Evolutionary conservation across 2,888 invertebrate species (phyloP).

Genomic region (Odontocerum albicorne): DNA sequence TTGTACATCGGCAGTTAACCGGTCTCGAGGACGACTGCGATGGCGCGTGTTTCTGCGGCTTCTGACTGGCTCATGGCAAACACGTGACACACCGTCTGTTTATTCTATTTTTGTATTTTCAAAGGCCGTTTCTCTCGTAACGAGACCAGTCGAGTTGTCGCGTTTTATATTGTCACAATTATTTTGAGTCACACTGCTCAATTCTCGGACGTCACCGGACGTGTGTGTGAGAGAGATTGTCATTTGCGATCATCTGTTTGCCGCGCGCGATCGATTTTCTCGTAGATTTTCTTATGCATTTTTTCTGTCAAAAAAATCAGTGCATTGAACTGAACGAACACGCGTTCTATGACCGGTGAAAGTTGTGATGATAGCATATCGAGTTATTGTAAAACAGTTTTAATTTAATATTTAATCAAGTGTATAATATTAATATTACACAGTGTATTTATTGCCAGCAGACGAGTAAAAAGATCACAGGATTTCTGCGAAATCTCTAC

Average conservation of each 20-base stretch:
- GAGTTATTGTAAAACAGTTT: slow-evolving; percentile 1
- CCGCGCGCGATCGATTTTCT: slow-evolving; percentile 18
- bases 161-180: not conserved
- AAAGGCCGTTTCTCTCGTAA: slow-evolving; percentile 18
- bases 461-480: no score
- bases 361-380: no score
- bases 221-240: slow-evolving; percentile 6
- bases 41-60: slow-evolving; percentile 11
- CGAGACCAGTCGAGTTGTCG: slow-evolving; percentile 6
- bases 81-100: slow-evolving; percentile 20
- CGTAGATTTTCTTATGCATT: slow-evolving; percentile 9
- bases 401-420: slow-evolving; percentile 3
- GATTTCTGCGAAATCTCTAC: no score
- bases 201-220: not conserved
- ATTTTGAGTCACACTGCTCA: not conserved
- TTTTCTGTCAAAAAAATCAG: slow-evolving; percentile 1
- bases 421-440: no score
- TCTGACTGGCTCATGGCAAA: slow-evolving; percentile 15
- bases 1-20: slow-evolving; percentile 1
- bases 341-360: slow-evolving; percentile 2
- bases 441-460: no score
- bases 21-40: slow-evolving; percentile 9
- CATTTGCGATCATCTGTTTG: slow-evolving; percentile 17
- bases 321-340: slow-evolving; percentile 2
- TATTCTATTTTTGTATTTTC: slow-evolving; percentile 24